Evolutionary conservation across 2,113 vertebrate genomes (phyloP), one percentile per base, ranked within the genome.

Genomic region (Ictalurus furcatus): DNA sequence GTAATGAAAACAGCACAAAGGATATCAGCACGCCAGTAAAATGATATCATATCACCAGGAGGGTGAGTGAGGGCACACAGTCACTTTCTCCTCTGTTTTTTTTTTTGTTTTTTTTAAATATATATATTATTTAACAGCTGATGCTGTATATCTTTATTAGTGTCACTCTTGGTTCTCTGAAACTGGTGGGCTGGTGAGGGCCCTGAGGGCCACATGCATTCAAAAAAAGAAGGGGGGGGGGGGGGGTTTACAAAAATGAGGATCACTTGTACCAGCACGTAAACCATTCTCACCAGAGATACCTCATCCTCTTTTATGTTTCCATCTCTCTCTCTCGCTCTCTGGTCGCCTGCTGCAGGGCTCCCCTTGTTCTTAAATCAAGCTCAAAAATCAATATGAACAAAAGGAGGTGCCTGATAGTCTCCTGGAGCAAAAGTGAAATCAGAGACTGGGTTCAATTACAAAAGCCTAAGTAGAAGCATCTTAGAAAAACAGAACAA

Each of bases 91-190:
- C 4, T 2, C 30, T 40, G 13, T 67, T 7, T 73, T 13, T n/a
- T n/a, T n/a, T n/a, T n/a, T n/a, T n/a, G n/a, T n/a, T 67, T 7
- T 73, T 13, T 30, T 37, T 40, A 44, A 44, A 44, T 4, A 44
- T 5, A 44, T 4, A 44, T 89, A 67, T 40, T 19, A 40, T 87
- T 90, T 92, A 48, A 89, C 80, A 86, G 84, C 74, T 54, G 87
- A 73, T 76, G 88, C 88, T 92, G 92, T 94, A 92, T 37, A 92
- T 94, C 93, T 91, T 88, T 93, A 91, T 94, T 94, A 94, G 87
- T 91, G 90, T 93, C 92, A 91, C 65, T 84, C 67, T 89, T 69
- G 90, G 90, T 86, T 87, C 88, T 85, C 63, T 71, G 59, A 87
- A 85, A 76, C n/a, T 12, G 65, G 61, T 58, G 73, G 63, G 85